A percentile compares a stretch with the other conserved stretches of the same genome.
These are phyloP conservation scores for Phylloscopus collybita DNA, from an alignment of 2,797 vertebrate genomes.

Conservation along the genomic window DNA sequence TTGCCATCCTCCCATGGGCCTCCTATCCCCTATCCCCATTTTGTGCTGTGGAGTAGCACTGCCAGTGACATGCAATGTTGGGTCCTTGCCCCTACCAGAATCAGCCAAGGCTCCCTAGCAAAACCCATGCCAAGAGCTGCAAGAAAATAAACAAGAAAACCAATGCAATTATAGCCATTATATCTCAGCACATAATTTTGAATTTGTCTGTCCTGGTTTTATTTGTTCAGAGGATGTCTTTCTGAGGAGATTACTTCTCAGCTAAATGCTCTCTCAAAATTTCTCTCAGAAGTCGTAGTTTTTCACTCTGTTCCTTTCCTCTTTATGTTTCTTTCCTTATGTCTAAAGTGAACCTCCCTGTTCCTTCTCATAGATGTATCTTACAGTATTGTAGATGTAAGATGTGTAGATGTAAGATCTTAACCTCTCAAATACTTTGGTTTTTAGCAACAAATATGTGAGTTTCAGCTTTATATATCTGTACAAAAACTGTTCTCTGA, in stretches of 20 bases:
- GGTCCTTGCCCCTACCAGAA: not conserved
- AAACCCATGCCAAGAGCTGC: not conserved
- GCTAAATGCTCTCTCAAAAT: not conserved
- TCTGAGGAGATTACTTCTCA: not conserved
- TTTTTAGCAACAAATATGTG: not conserved
- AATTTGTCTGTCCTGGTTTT: not conserved
- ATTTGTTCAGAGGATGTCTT: not conserved
- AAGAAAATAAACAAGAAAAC: slow-evolving; percentile 13
- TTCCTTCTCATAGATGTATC: not conserved
- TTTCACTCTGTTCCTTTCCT: not conserved
- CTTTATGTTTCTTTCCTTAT: not conserved
- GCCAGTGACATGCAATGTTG: not conserved
- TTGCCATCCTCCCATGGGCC: not conserved
- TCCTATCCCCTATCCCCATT: not conserved
- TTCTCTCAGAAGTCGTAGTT: not conserved
- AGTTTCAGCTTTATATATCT: not conserved
- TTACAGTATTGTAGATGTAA: not conserved
- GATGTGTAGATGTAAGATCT: not conserved
- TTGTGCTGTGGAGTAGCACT: not conserved
- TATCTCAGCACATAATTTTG: not conserved
- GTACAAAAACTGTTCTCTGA: not conserved
- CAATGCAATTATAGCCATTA: not conserved
- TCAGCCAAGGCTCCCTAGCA: not conserved
- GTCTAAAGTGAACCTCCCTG: not conserved
- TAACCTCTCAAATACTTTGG: not conserved